These are phyloP conservation scores for Cyrtodaria siliqua DNA, from an alignment of 2,888 invertebrate species.

Conservation along the genomic window DNA sequence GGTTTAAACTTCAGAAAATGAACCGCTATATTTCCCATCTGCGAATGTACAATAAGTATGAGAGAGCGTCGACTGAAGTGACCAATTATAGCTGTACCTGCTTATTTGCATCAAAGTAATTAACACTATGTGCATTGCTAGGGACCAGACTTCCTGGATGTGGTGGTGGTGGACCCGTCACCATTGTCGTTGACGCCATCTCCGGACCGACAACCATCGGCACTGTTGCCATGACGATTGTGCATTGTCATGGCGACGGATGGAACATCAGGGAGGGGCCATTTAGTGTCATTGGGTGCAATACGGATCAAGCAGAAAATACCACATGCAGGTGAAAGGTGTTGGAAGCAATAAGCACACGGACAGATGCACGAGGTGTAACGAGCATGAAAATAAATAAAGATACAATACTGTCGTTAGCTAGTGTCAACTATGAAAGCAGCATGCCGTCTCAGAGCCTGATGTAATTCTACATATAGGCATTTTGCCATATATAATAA, in stretches of 20 bases:
- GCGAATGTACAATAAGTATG: no score
- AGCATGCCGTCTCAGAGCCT: no score
- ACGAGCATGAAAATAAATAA: constrained; percentile 66
- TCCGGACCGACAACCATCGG: constrained; percentile 75
- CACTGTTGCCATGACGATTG: constrained; percentile 75
- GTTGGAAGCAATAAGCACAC: constrained; percentile 65
- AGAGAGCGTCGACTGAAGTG: neutral
- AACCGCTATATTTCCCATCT: no score
- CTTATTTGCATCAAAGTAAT: constrained; percentile 98
- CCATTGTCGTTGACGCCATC: constrained; percentile 68
- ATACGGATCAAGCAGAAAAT: constrained; percentile 66
- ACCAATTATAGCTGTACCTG: constrained; percentile 89
- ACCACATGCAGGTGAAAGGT: constrained; percentile 75
- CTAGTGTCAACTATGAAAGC: constrained; percentile 27
- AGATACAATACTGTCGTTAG: constrained; percentile 56
- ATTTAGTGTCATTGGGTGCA: constrained; percentile 18
- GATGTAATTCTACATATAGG: no score
- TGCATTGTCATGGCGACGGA: constrained; percentile 24
- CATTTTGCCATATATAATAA: no score
- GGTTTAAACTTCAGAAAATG: no score
- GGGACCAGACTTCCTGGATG: constrained; percentile 88
- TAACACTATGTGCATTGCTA: constrained; percentile 98
- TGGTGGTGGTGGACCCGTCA: constrained; percentile 69
- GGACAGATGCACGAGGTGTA: constrained; percentile 61
- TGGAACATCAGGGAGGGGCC: constrained; percentile 31